Base-by-base conservation (phyloP, 2,888 invertebrate genomes). In the Mantis religiosa region DNA sequence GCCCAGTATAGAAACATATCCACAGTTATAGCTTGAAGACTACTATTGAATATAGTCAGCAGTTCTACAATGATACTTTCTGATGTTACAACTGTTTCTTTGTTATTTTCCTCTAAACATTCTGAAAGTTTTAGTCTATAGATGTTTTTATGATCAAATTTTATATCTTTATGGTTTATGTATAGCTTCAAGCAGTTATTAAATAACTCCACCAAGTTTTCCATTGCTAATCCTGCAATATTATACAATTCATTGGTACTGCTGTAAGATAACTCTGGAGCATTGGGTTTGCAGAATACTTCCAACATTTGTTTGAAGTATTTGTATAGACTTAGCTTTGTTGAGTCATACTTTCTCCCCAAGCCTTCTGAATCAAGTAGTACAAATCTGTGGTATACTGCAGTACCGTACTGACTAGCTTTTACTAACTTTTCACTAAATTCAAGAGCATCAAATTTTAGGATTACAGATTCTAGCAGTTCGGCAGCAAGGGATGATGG, bases 1-100 rank as follows among this genome's bases (percentile, higher is more conserved):
- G 87, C 89, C 89, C 89, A 90, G 6, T 82, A 54, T n/a, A 88
- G 71, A 90, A 90, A 90, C 20, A 89, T 54, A 87, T 88, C 89
- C 20, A 90, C 85, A 25, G 90, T 89, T 6, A 90, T 34, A 14
- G 82, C 28, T 41, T 54, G 47, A 27, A 87, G 54, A 71, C 85
- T 87, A 14, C 7, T 28, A n/a, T 89, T 87, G n/a, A 87, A 89
- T 3, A 85, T 25, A 71, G 28, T 71, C 25, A 89, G 25, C 14
- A 84, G 3, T 88, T 88, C 82, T 27, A 4, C 12, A 41, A 87
- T 82, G 27, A 82, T 34, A 34, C 27, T 25, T 15, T 87, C n/a
- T 82, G 82, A 87, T 34, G 81, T 54, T 87, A 71, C 14, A 20
- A 20, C 20, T 71, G 3, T 71, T 71, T 71, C 54, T 71, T 20